Percentiles rank a stretch among this genome's conserved stretches.
Evolutionary conservation across 2,797 vertebrate species (phyloP).

Genomic region (Hypotaenidia okinawae): DNA sequence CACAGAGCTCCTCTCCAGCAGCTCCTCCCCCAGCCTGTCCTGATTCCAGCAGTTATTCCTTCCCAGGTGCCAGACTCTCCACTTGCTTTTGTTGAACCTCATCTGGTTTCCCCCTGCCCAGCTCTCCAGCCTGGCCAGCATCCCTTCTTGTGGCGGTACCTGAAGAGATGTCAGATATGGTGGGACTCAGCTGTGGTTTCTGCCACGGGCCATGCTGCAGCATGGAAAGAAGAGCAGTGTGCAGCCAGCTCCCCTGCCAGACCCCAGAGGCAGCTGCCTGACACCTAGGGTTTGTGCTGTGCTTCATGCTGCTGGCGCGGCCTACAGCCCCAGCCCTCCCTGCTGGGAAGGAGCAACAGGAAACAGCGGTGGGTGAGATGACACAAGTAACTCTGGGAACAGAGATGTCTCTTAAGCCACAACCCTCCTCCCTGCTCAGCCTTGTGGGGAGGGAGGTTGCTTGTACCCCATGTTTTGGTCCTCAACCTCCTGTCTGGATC

Average conservation of each 20-base stretch:
- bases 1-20: too few species aligned
- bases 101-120: too few species aligned
- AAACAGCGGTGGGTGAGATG: background rate
- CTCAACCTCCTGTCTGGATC: background rate
- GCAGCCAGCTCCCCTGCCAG: background rate
- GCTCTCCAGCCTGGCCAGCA: background rate
- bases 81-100: too few species aligned
- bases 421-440: background rate
- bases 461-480: background rate
- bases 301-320: rapidly evolving
- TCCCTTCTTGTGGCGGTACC: background rate
- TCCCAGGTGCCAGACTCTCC: too few species aligned
- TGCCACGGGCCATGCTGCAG: rapidly evolving
- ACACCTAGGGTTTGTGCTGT: rapidly evolving
- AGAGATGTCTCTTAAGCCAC: background rate
- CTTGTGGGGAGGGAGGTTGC: background rate
- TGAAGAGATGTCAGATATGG: background rate
- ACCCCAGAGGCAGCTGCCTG: background rate
- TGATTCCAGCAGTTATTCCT: too few species aligned
- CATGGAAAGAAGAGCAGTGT: rapidly evolving
- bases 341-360: background rate
- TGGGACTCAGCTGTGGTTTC: background rate
- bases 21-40: too few species aligned
- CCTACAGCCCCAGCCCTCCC: background rate
- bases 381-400: rapidly evolving